These are phyloP conservation scores for Salticus scenicus DNA, from an alignment of 2,888 invertebrate species.

Conservation along the genomic window DNA sequence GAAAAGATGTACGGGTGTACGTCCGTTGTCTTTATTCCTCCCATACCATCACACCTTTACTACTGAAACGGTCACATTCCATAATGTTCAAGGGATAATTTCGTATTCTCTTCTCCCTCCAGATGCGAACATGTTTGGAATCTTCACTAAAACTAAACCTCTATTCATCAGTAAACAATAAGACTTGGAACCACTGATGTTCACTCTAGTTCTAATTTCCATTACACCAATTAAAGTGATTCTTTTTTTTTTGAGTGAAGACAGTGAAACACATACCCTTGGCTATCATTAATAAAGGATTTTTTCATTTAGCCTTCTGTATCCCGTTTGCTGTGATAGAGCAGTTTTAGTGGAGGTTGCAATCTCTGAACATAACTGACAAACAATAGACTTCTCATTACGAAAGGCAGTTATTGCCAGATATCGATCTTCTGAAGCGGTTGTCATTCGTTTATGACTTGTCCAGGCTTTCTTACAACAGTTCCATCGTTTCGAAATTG, in stretches of 20 bases:
- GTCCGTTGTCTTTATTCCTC: background rate
- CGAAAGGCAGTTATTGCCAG: too few species aligned
- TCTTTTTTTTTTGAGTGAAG: background rate
- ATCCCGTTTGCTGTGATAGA: background rate
- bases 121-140: background rate
- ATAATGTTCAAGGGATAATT: too few species aligned
- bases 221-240: background rate
- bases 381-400: too few species aligned
- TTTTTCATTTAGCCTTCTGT: background rate
- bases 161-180: background rate
- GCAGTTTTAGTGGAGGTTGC: background rate
- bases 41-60: background rate
- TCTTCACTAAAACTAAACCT: background rate
- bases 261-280: background rate
- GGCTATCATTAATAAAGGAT: background rate
- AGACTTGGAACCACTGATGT: background rate
- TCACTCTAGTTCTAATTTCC: background rate
- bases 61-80: too few species aligned
- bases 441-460: too few species aligned
- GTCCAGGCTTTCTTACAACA: too few species aligned
- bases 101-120: too few species aligned
- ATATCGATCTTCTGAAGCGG: too few species aligned
- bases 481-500: too few species aligned
- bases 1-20: background rate
- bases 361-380: background rate